These are phyloP conservation scores for Fulmarus glacialis DNA, from an alignment of 2,113 vertebrate species.

Conservation along the genomic window DNA sequence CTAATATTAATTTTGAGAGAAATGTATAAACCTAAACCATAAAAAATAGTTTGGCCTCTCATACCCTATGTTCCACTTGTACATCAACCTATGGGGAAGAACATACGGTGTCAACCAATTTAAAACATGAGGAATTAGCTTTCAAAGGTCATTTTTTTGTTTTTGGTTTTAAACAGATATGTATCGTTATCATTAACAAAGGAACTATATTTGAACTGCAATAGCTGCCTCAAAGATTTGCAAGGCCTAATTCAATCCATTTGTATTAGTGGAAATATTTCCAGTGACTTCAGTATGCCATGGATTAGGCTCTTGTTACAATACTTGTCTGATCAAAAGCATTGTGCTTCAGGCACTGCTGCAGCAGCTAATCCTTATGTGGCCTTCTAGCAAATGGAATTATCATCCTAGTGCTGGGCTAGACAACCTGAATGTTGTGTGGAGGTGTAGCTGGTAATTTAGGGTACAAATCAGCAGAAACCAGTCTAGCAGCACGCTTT, in stretches of 20 bases:
- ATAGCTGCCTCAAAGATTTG: not conserved
- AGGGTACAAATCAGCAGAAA: not conserved
- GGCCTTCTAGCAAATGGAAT: not conserved
- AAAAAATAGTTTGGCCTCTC: not conserved
- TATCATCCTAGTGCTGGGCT: not conserved
- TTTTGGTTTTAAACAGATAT: not conserved
- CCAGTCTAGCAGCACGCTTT: not conserved
- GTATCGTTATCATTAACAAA: not conserved
- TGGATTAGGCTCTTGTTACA: not conserved
- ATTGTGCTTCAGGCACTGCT: not conserved
- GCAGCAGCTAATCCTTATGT: not conserved
- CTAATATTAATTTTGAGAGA: not conserved
- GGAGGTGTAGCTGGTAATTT: not conserved
- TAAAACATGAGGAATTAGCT: not conserved
- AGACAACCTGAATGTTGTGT: not conserved
- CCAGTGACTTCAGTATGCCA: not conserved
- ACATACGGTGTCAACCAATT: not conserved
- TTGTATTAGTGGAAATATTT: not conserved
- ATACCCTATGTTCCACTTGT: not conserved
- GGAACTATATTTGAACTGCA: not conserved
- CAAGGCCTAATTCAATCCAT: not conserved
- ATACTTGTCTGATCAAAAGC: not conserved
- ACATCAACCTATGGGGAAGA: not conserved
- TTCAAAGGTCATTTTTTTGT: not conserved
- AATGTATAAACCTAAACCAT: not conserved